phyloP scores from a whole-genome alignment of 2,113 vertebrate genomes.

The Embiotoca jacksoni region DNA sequence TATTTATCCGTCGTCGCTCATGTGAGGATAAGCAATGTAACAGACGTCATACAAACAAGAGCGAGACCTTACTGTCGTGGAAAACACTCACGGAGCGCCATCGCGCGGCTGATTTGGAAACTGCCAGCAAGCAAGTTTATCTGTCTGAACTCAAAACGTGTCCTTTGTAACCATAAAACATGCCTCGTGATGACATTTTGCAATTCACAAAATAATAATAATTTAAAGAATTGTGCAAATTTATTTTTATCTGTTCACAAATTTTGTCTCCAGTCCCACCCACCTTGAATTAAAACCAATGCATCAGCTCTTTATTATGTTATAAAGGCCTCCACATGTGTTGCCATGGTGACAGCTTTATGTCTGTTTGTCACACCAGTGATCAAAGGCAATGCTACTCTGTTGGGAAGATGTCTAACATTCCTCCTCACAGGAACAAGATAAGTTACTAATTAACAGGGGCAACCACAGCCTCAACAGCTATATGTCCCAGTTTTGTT shows the following conservation, averaged over 20 bases:
- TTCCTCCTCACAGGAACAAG: slow-evolving; percentile 84
- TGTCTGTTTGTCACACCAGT: slow-evolving; percentile 88
- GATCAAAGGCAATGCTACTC: slow-evolving; percentile 84
- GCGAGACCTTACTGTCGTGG: neutral
- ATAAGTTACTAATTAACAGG: slow-evolving; percentile 89
- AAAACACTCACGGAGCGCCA: slow-evolving; percentile 86
- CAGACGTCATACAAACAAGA: neutral
- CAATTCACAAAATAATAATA: neutral
- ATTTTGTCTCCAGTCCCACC: too few relatives aligned
- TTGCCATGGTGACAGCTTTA: slow-evolving; percentile 88
- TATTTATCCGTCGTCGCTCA: neutral
- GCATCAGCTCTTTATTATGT: slow-evolving; percentile 47
- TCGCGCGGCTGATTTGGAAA: slow-evolving; percentile 80
- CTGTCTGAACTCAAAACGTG: neutral
- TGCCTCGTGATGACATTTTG: slow-evolving; percentile 16
- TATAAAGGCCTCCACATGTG: slow-evolving; percentile 79
- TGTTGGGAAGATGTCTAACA: slow-evolving; percentile 67
- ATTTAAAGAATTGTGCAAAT: neutral
- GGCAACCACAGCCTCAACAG: slow-evolving; percentile 69
- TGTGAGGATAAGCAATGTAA: neutral
- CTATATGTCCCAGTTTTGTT: slow-evolving; percentile 32
- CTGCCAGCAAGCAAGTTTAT: neutral
- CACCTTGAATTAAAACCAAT: neutral
- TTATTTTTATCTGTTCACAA: too few relatives aligned
- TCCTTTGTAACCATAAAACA: neutral